Conservation (phyloP, 2,113 vertebrate genomes). For the Mesitornis unicolor region DNA sequence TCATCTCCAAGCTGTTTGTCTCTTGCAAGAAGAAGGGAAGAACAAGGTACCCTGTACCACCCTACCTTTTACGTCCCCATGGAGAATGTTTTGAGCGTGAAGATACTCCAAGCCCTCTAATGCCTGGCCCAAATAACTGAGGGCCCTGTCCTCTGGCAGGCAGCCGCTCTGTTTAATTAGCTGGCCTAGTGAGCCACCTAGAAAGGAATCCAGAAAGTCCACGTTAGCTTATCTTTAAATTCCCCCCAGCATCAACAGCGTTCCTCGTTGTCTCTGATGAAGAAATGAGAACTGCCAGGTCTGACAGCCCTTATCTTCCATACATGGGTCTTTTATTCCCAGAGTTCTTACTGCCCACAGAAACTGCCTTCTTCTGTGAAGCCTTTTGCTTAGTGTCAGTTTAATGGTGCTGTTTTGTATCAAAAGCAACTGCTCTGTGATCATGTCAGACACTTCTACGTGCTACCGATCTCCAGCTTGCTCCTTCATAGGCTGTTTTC, state of each 20-base stretch:
- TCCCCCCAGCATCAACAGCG: background rate
- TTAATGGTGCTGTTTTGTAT: background rate
- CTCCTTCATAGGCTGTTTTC: background rate
- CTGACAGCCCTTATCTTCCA: background rate
- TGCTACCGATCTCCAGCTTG: background rate
- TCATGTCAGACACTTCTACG: background rate
- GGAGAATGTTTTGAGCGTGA: slow-evolving; percentile 81
- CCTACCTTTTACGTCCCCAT: slow-evolving; percentile 94
- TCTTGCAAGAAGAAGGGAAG: background rate
- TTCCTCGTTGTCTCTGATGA: background rate
- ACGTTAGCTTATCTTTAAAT: background rate
- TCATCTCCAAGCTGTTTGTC: background rate
- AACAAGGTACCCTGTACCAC: background rate
- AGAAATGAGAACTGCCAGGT: background rate
- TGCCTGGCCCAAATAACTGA: slow-evolving; percentile 87
- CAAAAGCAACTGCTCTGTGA: background rate
- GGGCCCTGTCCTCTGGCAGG: slow-evolving; percentile 88
- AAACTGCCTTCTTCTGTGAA: background rate
- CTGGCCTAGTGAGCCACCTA: slow-evolving; percentile 88
- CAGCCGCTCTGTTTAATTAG: slow-evolving; percentile 86
- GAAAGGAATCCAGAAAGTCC: slow-evolving; percentile 38
- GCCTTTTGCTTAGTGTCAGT: background rate
- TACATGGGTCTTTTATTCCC: background rate
- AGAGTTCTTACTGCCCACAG: background rate
- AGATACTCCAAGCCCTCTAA: slow-evolving; percentile 86